Conservation (phyloP, 2,888 invertebrate species). For the Drosophila putrida region DNA sequence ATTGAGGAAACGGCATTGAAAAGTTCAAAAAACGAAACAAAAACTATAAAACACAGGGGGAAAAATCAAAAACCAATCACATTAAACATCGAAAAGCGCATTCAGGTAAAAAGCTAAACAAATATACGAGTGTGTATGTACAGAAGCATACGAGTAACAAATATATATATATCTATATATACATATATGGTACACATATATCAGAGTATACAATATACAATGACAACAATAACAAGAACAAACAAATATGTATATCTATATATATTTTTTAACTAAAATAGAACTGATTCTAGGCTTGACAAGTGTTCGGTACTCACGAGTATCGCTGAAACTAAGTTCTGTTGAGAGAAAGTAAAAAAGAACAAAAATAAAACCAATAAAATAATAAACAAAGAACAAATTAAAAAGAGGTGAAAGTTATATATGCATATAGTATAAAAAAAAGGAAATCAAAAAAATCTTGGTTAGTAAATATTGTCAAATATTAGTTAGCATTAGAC, state of each 20-base stretch:
- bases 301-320: conserved; percentile 82
- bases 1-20: conserved; percentile 9
- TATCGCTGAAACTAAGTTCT: conserved; percentile 85
- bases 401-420: conserved; percentile 11
- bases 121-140: conserved; percentile 25
- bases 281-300: conserved; percentile 38
- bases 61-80: conserved; percentile 33
- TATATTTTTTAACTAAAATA: conserved; percentile 16
- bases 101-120: conserved; percentile 47
- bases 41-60: conserved; percentile 6
- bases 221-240: conserved; percentile 15
- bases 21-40: conserved; percentile 12
- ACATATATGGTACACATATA: conserved; percentile 10
- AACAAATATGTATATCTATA: conserved; percentile 1
- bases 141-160: conserved; percentile 25
- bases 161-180: conserved; percentile 12
- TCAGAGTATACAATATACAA: neutral
- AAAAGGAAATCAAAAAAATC: conserved; percentile 36
- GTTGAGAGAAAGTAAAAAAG: conserved; percentile 69
- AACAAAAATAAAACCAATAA: conserved; percentile 34
- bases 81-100: conserved; percentile 47
- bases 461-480: conserved; percentile 25
- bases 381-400: conserved; percentile 35
- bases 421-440: conserved; percentile 8
- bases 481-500: conserved; percentile 18